Evolutionary conservation across 2,888 invertebrate genomes (phyloP).

Genomic region (Philereme transversata): DNA sequence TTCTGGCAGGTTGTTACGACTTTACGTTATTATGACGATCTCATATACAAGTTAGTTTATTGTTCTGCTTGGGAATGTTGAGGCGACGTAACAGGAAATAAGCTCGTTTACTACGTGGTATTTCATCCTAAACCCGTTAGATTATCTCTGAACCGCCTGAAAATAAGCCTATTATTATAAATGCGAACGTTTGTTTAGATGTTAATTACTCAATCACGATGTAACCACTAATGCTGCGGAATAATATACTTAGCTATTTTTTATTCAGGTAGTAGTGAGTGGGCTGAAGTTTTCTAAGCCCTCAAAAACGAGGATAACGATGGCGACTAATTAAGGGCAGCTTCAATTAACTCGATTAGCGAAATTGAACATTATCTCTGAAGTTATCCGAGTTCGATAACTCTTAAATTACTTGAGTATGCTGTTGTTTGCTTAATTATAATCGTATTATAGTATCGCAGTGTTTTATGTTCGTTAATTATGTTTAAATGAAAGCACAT

Average conservation of each 20-base stretch:
- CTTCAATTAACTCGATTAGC: constrained; percentile 34
- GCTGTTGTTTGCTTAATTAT: constrained; percentile 17
- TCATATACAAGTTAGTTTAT: not conserved
- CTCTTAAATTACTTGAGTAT: constrained; percentile 28
- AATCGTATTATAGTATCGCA: constrained; percentile 11
- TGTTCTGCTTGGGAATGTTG: constrained; percentile 1
- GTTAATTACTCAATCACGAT: too few species aligned
- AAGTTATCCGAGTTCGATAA: constrained; percentile 30
- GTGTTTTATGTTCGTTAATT: not conserved
- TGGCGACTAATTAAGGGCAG: constrained; percentile 30
- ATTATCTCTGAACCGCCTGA: too few species aligned
- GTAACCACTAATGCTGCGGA: too few species aligned
- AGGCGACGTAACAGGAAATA: constrained; percentile 7
- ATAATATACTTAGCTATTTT: too few species aligned
- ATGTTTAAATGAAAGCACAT: not conserved
- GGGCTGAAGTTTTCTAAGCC: constrained; percentile 4
- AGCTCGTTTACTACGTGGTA: constrained; percentile 7
- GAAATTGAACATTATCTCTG: constrained; percentile 31
- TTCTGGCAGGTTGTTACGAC: not conserved
- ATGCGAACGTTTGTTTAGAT: too few species aligned
- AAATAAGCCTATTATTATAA: too few species aligned
- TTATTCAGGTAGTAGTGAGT: too few species aligned
- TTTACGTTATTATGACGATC: not conserved
- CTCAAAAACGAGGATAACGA: constrained; percentile 8
- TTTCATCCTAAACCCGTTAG: constrained; percentile 1